Evolutionary conservation across 2,797 vertebrate species (phyloP).

Genomic region (Lepilemur septentrionalis): DNA sequence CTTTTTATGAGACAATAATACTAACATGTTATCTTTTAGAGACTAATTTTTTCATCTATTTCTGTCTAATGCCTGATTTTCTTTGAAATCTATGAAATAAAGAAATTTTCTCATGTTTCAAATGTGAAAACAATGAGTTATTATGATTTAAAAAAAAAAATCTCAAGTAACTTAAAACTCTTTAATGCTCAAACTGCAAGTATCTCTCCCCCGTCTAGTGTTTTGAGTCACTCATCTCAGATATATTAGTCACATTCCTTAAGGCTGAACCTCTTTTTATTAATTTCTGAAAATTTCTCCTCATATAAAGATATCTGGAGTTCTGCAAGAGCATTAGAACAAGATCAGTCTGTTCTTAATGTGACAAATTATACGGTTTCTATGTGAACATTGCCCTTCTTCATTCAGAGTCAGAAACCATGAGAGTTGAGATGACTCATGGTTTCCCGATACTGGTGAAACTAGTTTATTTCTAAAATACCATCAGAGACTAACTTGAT

Average conservation of each 20-base stretch:
- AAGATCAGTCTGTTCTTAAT: slow-evolving; percentile 75
- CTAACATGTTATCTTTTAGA: not conserved
- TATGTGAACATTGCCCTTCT: slow-evolving; percentile 69
- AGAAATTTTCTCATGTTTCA: slow-evolving; percentile 10
- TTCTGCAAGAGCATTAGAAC: slow-evolving; percentile 63
- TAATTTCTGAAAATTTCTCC: slow-evolving; percentile 71
- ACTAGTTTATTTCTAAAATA: slow-evolving; percentile 63
- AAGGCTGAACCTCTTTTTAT: slow-evolving; percentile 68
- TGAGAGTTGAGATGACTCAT: slow-evolving; percentile 67
- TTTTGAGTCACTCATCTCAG: slow-evolving; percentile 65
- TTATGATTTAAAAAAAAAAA: not conserved
- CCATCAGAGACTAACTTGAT: slow-evolving; percentile 35
- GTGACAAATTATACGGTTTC: slow-evolving; percentile 71
- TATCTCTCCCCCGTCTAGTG: not conserved
- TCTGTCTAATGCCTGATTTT: not conserved
- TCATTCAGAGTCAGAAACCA: slow-evolving; percentile 70
- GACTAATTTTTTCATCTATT: not conserved
- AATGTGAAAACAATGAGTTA: slow-evolving; percentile 13
- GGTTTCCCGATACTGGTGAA: slow-evolving; percentile 66
- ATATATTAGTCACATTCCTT: slow-evolving; percentile 70
- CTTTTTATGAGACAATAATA: not conserved
- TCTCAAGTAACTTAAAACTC: slow-evolving; percentile 45
- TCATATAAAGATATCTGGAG: slow-evolving; percentile 60
- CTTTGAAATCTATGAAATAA: slow-evolving; percentile 34
- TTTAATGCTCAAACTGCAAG: slow-evolving; percentile 30